Conservation (phyloP, 1,140 invertebrate species). For the Apis laboriosa region DNA sequence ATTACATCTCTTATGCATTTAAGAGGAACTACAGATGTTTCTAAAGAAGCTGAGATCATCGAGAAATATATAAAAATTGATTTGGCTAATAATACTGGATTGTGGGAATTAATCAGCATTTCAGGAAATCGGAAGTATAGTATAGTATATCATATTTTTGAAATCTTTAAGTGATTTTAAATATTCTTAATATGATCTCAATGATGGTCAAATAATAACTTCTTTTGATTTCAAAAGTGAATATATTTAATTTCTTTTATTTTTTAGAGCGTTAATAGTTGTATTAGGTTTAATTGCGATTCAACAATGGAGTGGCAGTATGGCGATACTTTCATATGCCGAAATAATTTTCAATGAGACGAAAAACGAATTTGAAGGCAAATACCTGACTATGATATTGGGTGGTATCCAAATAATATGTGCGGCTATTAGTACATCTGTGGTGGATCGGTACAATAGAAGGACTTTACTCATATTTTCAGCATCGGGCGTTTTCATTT, state of each 20-base stretch:
- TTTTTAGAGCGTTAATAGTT: slow-evolving; percentile 81
- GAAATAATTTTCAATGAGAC: slow-evolving; percentile 85
- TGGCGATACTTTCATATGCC: slow-evolving; percentile 87
- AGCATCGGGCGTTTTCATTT: slow-evolving; percentile 80
- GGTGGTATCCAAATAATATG: slow-evolving; percentile 85
- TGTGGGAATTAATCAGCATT: slow-evolving; percentile 82
- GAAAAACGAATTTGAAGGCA: slow-evolving; percentile 78
- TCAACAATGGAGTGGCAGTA: slow-evolving; percentile 88
- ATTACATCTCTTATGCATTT: slow-evolving; percentile 82
- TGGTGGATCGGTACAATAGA: slow-evolving; percentile 87
- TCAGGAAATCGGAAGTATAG: slow-evolving; percentile 81
- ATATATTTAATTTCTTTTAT: background rate
- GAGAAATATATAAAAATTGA: slow-evolving; percentile 82
- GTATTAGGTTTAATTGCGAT: slow-evolving; percentile 84
- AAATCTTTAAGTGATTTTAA: background rate
- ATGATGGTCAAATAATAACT: background rate
- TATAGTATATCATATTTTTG: background rate
- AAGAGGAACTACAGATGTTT: slow-evolving; percentile 82
- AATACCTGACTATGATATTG: slow-evolving; percentile 84
- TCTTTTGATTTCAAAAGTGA: background rate
- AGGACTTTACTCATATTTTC: slow-evolving; percentile 85
- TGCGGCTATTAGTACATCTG: slow-evolving; percentile 81
- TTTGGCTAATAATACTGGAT: slow-evolving; percentile 80
- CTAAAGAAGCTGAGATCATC: slow-evolving; percentile 83
- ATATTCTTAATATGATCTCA: background rate